Percentiles rank a stretch among this genome's conserved stretches.
Evolutionary conservation across 23 tunicate species (phyloP).

Genomic region (Oikopleura vanhoeffeni): DNA sequence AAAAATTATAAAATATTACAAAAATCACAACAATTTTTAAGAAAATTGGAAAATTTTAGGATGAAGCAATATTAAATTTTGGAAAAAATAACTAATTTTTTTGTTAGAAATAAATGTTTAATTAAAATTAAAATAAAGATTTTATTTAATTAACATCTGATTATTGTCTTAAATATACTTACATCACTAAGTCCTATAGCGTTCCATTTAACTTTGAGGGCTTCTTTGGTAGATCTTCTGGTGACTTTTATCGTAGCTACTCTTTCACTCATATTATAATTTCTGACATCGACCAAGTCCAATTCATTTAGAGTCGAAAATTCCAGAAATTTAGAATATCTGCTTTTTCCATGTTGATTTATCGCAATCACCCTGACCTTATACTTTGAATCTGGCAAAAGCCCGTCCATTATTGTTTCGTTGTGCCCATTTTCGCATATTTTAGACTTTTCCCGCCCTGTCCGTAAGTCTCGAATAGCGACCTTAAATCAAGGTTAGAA

Average conservation of each 20-base stretch:
- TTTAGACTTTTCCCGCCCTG: conserved; percentile 4
- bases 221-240: neutral
- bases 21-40: too few species aligned
- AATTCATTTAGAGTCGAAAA: neutral
- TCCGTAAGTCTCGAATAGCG: conserved; percentile 7
- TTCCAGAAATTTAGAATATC: conserved; percentile 1
- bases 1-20: neutral
- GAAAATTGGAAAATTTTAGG: too few species aligned
- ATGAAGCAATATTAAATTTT: too few species aligned
- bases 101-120: too few species aligned
- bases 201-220: neutral
- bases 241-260: neutral
- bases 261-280: neutral
- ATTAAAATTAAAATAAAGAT: too few species aligned
- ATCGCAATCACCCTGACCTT: neutral
- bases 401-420: neutral
- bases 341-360: neutral
- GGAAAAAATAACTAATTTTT: too few species aligned
- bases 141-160: too few species aligned
- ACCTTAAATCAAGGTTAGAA: too few species aligned
- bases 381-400: neutral
- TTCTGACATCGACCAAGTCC: neutral
- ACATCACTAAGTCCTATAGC: neutral
- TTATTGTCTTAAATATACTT: neutral
- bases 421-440: neutral